A percentile compares a stretch with the other conserved stretches of the same genome.
These are phyloP conservation scores for Cyanistes caeruleus DNA, from an alignment of 2,113 vertebrate species.

Conservation along the genomic window DNA sequence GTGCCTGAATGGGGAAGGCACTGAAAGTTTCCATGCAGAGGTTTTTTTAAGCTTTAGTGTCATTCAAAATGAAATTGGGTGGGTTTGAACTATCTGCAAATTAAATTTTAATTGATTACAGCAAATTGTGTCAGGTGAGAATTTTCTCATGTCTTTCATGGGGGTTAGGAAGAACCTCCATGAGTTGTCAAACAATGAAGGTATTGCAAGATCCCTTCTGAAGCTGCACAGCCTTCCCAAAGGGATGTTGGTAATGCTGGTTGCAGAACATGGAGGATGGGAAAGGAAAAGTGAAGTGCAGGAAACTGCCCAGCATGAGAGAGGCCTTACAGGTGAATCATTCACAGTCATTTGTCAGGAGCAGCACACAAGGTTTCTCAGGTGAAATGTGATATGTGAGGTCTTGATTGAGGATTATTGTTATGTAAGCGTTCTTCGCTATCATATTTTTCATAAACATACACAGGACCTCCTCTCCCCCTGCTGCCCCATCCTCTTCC, in stretches of 20 bases:
- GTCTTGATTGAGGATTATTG: not conserved
- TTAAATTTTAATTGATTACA: slow-evolving; percentile 45
- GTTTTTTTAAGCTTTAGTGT: not conserved
- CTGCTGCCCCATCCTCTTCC: too few species aligned
- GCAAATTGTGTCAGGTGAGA: not conserved
- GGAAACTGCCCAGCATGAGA: not conserved
- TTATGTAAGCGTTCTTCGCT: not conserved
- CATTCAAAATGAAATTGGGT: not conserved
- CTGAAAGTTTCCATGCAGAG: slow-evolving; percentile 15
- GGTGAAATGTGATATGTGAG: not conserved
- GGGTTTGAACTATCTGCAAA: slow-evolving; percentile 6
- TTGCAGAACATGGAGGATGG: fast-evolving
- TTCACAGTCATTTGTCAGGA: not conserved
- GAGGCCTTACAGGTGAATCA: not conserved
- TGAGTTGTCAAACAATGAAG: not conserved
- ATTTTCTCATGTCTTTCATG: not conserved
- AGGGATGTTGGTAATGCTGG: not conserved
- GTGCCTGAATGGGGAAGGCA: not conserved
- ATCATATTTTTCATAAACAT: not conserved
- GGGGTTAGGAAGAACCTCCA: not conserved
- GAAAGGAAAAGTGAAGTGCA: not conserved
- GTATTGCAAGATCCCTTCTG: not conserved
- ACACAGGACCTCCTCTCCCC: not conserved
- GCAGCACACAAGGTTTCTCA: not conserved
- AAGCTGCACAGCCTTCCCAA: not conserved